Base-by-base conservation (phyloP, 2,797 vertebrate genomes). In the Centropyge bicolor region DNA sequence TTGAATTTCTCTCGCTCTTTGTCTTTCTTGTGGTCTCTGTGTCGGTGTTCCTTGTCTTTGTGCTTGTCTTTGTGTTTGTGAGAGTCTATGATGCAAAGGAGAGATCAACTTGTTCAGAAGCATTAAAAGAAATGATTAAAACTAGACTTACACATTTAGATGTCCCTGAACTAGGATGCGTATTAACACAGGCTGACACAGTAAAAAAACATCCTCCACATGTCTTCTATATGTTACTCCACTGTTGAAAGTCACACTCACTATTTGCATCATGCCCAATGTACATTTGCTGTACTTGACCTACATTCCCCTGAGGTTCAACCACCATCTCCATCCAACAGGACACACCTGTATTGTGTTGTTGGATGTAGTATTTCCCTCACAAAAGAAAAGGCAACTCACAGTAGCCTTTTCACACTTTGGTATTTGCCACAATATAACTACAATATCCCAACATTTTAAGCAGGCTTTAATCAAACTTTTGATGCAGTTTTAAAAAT, bases 11-110 rank as follows among this genome's bases (percentile, higher is more conserved):
- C 97, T 77, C 97, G 94, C 64, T 98, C 97, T 87, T 96, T 97
- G 94, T 98, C 97, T 94, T 97, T 98, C 94, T 97, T 99, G 94
- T 99, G 97, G 83, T 99, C 97, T 96, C 98, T 99, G 93, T 98
- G 97, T 89, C 96, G 95, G 91, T 98, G 97, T 82, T 98, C 98
- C 94, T 97, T 96, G 87, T 98, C 97, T 96, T 97, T 98, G 93
- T 97, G 96, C 94, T 97, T 98, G 91, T 98, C 97, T 96, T 97
- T 98, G 89, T 97, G 97, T 95, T 97, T 99, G 94, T 98, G 97
- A 92, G 95, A 94, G 90, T 98, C 97, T 98, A 93, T 9, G n/a
- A 81, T 17, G 78, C 52, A 88, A 80, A 70, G 13, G 51, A 73
- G 17, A 86, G 41, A 80, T 27, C 6, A 35, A 57, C 19, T 71